Base-by-base conservation (phyloP, 2,888 invertebrate genomes). In the Melanargia galathea region DNA sequence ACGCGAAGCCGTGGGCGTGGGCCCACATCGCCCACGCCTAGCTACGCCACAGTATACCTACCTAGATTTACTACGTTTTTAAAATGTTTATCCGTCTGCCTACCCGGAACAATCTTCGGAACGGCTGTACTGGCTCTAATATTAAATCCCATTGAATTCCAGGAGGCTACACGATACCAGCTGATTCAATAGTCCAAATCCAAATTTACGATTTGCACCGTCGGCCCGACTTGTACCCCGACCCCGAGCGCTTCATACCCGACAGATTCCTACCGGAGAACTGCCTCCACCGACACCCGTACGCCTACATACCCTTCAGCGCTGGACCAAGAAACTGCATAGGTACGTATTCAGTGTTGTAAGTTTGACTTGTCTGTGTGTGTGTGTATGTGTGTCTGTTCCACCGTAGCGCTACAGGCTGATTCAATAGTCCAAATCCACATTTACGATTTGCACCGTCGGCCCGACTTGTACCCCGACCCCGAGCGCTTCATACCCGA, bases 401-500 rank as follows among this genome's bases (percentile, higher is more conserved):
- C n/a, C n/a, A n/a, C n/a, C n/a, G n/a, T n/a, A n/a, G n/a, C 70
- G 3, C 70, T 95, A 45, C 94, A 94, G 0, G 77, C 79, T 20
- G 81, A 85, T 2, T 78, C 91, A 0, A 76, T 85, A 26, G 77
- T 90, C 1, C 87, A 90, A 70, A 75, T 90, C 1, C 87, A 90
- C 70, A 75, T 93, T 5, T 93, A 82, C 68, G 93, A 94, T 70
- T 70, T 94, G 1, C 95, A 95, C 76, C 90, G 93, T 11, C 92
- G 95, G 77, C 91, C 92, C 0, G 85, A 92, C 1, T 83, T 92
- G 26, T 96, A 93, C 82, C 92, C 94, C 0, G 90, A 95, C 58
- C 95, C 96, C 0, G 90, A 93, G 56, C 90, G 84, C 64, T 95
- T 95, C 75, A 93, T 94, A 73, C 95, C 95, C 0, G 95, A 95